These are phyloP conservation scores for Phalacrocorax pelagicus DNA, from an alignment of 2,113 vertebrate species.

Conservation along the genomic window DNA sequence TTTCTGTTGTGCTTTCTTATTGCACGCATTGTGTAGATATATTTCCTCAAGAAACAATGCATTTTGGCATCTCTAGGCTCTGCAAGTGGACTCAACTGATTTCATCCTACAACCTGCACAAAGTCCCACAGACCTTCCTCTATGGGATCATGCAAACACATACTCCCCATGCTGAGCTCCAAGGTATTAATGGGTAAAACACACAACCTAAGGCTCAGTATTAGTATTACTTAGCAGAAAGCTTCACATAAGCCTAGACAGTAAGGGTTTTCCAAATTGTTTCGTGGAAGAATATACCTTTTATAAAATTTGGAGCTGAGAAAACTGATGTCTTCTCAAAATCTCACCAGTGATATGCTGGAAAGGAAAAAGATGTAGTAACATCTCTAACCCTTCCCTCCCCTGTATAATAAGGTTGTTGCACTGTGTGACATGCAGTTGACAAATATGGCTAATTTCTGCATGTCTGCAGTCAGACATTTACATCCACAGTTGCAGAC, in stretches of 20 bases:
- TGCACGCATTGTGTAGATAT: neutral
- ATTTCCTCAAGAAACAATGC: neutral
- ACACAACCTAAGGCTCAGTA: neutral
- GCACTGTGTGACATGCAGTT: neutral
- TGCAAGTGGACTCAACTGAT: neutral
- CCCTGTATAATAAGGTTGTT: neutral
- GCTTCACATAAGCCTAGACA: neutral
- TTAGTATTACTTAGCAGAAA: neutral
- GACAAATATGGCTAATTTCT: neutral
- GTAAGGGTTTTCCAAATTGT: neutral
- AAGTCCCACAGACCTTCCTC: neutral
- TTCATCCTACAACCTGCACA: neutral
- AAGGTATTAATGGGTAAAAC: neutral
- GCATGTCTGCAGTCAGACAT: neutral
- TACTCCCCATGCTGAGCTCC: neutral
- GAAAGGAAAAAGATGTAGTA: neutral
- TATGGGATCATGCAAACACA: neutral
- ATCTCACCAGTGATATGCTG: neutral
- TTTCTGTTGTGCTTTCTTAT: neutral
- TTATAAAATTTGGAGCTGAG: neutral
- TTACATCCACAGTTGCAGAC: neutral
- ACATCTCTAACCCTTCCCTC: fast-evolving
- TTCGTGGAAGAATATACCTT: neutral
- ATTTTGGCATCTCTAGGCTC: neutral
- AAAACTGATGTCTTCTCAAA: neutral